Percentiles rank a stretch among this genome's conserved stretches.
Evolutionary conservation across 2,888 invertebrate species (phyloP).

Genomic region (Scaptodrosophila latifasciaeformis): DNA sequence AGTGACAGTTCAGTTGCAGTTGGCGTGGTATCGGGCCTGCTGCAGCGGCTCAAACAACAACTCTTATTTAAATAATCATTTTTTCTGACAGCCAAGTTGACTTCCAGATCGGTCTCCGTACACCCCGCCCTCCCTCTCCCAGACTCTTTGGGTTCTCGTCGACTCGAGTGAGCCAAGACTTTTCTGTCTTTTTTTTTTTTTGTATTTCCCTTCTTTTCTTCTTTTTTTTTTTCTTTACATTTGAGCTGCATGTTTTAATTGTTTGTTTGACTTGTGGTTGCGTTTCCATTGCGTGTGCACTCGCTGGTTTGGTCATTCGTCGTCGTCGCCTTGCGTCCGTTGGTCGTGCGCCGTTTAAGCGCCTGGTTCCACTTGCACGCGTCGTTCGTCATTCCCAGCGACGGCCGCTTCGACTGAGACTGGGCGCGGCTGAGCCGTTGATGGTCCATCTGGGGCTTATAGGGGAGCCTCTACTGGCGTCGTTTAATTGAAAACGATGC

Average conservation of each 20-base stretch:
- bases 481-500: slow-evolving; percentile 69
- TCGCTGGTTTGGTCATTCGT: not conserved
- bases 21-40: slow-evolving; percentile 2
- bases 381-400: slow-evolving; percentile 10
- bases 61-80: slow-evolving; percentile 73
- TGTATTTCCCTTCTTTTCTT: slow-evolving; percentile 10
- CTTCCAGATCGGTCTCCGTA: slow-evolving; percentile 75
- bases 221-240: not conserved
- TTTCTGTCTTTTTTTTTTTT: slow-evolving; percentile 25
- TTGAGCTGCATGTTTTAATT: slow-evolving; percentile 52
- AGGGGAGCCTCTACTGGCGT: slow-evolving; percentile 55
- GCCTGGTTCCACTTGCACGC: slow-evolving; percentile 38
- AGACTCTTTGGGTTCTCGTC: no score
- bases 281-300: slow-evolving; percentile 4
- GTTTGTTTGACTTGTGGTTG: slow-evolving; percentile 58
- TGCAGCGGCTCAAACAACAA: slow-evolving; percentile 49
- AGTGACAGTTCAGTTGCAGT: slow-evolving; percentile 68
- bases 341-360: slow-evolving; percentile 43
- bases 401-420: slow-evolving; percentile 4
- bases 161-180: slow-evolving; percentile 25
- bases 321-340: not conserved
- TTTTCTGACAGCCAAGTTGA: slow-evolving; percentile 74
- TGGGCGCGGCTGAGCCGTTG: slow-evolving; percentile 42
- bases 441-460: slow-evolving; percentile 6
- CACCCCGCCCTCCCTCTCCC: no score